These are phyloP conservation scores for Protobothrops flavoviridis DNA, from an alignment of 2,113 vertebrate species.

Conservation along the genomic window DNA sequence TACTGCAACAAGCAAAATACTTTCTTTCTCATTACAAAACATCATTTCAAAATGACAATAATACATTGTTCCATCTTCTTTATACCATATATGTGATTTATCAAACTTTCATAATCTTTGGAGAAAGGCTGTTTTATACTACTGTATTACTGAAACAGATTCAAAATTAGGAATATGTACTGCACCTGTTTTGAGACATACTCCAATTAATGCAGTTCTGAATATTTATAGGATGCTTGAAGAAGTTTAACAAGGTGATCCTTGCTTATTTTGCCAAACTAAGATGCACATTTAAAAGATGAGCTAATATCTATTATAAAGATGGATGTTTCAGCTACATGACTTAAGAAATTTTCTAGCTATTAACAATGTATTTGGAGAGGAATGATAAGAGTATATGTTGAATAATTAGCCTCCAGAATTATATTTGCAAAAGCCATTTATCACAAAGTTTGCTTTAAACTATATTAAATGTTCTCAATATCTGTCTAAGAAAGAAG, in stretches of 20 bases:
- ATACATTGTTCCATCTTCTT: neutral
- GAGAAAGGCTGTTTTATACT: neutral
- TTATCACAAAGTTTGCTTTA: neutral
- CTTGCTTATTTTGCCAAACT: neutral
- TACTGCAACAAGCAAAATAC: neutral
- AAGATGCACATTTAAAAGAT: neutral
- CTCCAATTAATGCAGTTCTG: neutral
- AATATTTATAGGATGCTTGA: neutral
- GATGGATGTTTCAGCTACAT: neutral
- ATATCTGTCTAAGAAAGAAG: neutral
- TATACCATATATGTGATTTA: neutral
- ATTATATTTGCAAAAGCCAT: neutral
- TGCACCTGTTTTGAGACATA: neutral
- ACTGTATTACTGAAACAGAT: neutral
- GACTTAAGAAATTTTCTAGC: neutral
- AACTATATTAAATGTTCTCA: neutral
- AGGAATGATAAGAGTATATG: neutral
- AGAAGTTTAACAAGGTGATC: neutral
- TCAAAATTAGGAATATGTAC: neutral
- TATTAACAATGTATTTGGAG: neutral
- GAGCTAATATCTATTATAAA: neutral
- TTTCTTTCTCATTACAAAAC: neutral
- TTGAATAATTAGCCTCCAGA: neutral
- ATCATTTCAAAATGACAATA: neutral
- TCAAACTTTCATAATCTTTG: neutral